Evolutionary conservation across 1,140 invertebrate species (phyloP).

Genomic region (Drosophila tsacasi): DNA sequence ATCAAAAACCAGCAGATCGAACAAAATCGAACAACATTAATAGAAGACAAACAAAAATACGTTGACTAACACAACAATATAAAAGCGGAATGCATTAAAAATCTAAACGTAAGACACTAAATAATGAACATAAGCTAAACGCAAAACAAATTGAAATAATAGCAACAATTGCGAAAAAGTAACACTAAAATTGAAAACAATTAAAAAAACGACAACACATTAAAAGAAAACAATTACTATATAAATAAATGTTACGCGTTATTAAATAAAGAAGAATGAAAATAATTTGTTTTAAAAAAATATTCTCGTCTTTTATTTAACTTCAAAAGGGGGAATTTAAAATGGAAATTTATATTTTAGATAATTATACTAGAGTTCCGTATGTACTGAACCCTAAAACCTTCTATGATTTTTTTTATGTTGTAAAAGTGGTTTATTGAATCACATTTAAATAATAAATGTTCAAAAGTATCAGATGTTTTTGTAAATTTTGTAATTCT

Average conservation of each 20-base stretch:
- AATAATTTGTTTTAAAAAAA: slow-evolving; percentile 85
- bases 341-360: no score
- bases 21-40: slow-evolving; percentile 46
- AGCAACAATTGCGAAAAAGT: slow-evolving; percentile 61
- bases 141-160: slow-evolving; percentile 60
- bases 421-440: no score
- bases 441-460: no score
- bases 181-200: slow-evolving; percentile 54
- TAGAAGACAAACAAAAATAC: slow-evolving; percentile 44
- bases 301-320: not conserved
- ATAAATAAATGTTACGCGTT: slow-evolving; percentile 86
- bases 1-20: slow-evolving; percentile 40
- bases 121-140: slow-evolving; percentile 55
- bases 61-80: slow-evolving; percentile 52
- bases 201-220: slow-evolving; percentile 61
- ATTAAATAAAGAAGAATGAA: slow-evolving; percentile 85
- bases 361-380: not conserved
- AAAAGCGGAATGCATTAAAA: slow-evolving; percentile 45
- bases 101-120: slow-evolving; percentile 45
- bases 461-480: no score
- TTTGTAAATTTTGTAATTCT: no score
- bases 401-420: no score
- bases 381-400: no score
- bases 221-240: slow-evolving; percentile 84
- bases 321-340: not conserved